Conservation (phyloP, 1,140 invertebrate genomes). For the Drosophila ironensis region DNA sequence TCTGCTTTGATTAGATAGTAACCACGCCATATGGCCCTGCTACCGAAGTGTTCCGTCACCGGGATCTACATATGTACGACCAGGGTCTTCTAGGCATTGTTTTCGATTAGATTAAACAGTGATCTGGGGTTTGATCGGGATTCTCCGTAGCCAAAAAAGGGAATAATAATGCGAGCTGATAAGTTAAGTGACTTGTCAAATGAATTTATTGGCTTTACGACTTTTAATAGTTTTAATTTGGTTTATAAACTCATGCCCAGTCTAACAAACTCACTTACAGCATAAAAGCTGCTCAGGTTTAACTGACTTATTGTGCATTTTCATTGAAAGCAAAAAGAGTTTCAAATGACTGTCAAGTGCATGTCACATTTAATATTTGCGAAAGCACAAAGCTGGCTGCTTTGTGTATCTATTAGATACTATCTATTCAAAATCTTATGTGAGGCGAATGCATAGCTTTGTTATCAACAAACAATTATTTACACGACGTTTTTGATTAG, state of each 20-base stretch:
- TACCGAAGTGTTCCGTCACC: constrained; percentile 6
- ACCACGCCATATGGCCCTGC: constrained; percentile 21
- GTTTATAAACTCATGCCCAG: too few species aligned
- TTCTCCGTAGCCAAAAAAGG: not conserved
- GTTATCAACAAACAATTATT: too few species aligned
- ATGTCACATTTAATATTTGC: too few species aligned
- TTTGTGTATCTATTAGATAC: too few species aligned
- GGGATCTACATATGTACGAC: not conserved
- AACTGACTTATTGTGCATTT: not conserved
- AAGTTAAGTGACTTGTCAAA: too few species aligned
- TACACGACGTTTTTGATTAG: not conserved
- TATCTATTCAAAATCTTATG: too few species aligned
- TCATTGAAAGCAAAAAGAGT: not conserved
- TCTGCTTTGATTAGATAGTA: constrained; percentile 49
- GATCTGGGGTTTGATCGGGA: not conserved
- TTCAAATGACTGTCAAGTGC: not conserved
- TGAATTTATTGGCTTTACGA: too few species aligned
- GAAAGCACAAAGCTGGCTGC: too few species aligned
- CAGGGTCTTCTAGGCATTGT: not conserved
- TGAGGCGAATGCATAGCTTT: too few species aligned
- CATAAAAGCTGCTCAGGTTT: not conserved
- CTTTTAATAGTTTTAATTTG: too few species aligned
- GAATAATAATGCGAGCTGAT: too few species aligned
- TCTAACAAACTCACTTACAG: not conserved
- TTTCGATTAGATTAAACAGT: constrained; percentile 34